phyloP scores from a whole-genome alignment of 92 coral and sea anemone species.

The Actinostola sp. region DNA sequence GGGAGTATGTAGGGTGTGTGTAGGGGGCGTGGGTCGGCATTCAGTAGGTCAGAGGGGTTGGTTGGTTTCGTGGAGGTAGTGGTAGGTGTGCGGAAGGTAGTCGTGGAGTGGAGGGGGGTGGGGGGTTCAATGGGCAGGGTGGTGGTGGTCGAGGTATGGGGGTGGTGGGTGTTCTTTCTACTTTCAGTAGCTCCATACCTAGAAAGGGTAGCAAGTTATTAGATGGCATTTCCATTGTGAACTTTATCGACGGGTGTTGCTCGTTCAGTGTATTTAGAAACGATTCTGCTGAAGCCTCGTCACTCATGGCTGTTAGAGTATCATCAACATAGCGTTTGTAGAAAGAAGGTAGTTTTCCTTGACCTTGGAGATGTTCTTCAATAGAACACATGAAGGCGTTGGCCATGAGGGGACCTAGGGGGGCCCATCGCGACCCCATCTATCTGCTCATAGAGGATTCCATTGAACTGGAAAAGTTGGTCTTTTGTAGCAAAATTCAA shows the following conservation, averaged over 20 bases:
- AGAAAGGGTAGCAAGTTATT: constrained; percentile 40
- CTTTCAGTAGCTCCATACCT: no score
- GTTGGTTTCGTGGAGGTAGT: no score
- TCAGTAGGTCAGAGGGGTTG: no score
- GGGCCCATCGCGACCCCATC: constrained; percentile 28
- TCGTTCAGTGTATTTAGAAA: constrained; percentile 7
- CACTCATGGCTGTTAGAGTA: neutral
- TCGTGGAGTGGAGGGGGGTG: no score
- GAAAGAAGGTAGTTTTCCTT: neutral
- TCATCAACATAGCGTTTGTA: constrained; percentile 11
- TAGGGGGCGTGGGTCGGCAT: no score
- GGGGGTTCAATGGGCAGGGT: no score
- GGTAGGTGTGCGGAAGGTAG: no score
- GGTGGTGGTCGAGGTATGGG: no score
- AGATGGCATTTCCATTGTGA: constrained; percentile 48
- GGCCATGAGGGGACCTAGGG: constrained; percentile 19
- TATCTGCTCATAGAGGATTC: constrained; percentile 2
- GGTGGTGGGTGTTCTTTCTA: no score
- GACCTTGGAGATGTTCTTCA: neutral
- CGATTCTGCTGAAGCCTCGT: neutral
- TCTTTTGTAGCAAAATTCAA: constrained; percentile 9
- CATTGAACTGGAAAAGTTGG: constrained; percentile 14
- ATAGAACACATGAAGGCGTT: constrained; percentile 9
- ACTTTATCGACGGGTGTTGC: constrained; percentile 26
- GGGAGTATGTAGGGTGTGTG: no score